phyloP scores from a whole-genome alignment of 2,797 vertebrate species.

The Margarornis squamiger region DNA sequence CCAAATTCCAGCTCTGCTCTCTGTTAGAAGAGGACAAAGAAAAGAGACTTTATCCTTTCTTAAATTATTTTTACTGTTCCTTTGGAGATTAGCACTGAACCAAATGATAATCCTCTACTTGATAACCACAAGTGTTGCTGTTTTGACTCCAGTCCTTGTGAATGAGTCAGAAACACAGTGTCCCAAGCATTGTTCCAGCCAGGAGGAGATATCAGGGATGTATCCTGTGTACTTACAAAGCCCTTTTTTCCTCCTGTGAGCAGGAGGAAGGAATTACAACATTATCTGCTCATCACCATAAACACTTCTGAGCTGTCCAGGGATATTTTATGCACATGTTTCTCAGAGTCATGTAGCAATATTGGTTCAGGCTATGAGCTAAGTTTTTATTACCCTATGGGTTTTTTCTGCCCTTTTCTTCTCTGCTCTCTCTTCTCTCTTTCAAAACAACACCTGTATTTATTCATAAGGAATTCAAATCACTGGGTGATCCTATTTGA shows the following conservation, averaged over 20 bases:
- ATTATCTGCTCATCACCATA: not conserved
- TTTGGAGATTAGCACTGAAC: not conserved
- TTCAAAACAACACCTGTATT: not conserved
- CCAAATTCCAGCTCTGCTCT: not conserved
- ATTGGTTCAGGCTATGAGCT: not conserved
- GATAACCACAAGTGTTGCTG: not conserved
- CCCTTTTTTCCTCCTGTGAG: not conserved
- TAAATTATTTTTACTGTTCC: not conserved
- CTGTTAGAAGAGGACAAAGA: not conserved
- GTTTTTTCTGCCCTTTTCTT: not conserved
- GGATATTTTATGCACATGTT: not conserved
- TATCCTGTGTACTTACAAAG: not conserved
- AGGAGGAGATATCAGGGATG: not conserved
- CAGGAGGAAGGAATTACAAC: not conserved
- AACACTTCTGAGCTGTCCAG: not conserved
- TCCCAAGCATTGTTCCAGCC: not conserved
- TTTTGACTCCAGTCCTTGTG: not conserved
- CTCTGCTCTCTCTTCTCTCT: not conserved
- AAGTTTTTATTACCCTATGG: not conserved
- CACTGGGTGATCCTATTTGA: not conserved
- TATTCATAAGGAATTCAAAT: not conserved
- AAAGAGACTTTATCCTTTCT: not conserved
- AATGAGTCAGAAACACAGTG: not conserved
- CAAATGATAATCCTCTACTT: not conserved
- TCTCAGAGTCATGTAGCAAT: not conserved